Evolutionary conservation across 30 jellyfish, hydroid and myxozoan species (phyloP).

Genomic region (Morbakka virulenta): DNA sequence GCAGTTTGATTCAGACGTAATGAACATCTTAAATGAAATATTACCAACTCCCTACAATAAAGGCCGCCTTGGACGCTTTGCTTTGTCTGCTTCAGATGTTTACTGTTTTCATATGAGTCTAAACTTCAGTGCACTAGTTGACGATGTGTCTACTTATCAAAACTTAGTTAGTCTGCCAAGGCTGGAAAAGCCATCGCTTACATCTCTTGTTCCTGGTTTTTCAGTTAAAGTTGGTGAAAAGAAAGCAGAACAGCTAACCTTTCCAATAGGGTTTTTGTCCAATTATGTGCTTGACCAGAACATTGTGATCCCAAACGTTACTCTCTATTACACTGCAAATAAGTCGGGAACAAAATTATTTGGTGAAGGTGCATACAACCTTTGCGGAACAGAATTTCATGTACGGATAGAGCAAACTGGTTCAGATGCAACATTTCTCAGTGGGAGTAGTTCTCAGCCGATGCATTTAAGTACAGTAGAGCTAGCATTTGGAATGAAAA

Average conservation of each 20-base stretch:
- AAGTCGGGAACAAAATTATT: constrained; percentile 6
- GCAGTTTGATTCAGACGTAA: constrained; percentile 20
- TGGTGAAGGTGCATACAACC: constrained; percentile 60
- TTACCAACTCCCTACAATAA: background rate
- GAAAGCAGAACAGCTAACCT: background rate
- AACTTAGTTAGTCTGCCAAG: constrained; percentile 32
- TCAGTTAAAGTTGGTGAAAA: constrained; percentile 20
- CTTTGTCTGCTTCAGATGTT: background rate
- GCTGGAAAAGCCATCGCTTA: constrained; percentile 9
- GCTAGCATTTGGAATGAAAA: constrained; percentile 62
- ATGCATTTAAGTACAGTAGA: constrained; percentile 57
- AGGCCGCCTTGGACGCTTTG: constrained; percentile 15
- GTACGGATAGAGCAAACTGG: constrained; percentile 52
- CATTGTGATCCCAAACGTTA: constrained; percentile 42
- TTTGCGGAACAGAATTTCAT: constrained; percentile 56
- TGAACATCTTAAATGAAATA: background rate
- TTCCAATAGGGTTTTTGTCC: constrained; percentile 37
- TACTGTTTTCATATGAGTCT: constrained; percentile 42
- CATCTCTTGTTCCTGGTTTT: constrained; percentile 24
- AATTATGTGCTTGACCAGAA: constrained; percentile 32
- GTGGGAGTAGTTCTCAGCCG: constrained; percentile 62
- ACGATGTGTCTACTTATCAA: background rate
- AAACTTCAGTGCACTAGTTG: constrained; percentile 7
- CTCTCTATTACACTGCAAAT: constrained; percentile 27
- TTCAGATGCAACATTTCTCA: constrained; percentile 39